Base-by-base conservation (phyloP, 2,797 vertebrate genomes). In the Sylvilagus floridanus region DNA sequence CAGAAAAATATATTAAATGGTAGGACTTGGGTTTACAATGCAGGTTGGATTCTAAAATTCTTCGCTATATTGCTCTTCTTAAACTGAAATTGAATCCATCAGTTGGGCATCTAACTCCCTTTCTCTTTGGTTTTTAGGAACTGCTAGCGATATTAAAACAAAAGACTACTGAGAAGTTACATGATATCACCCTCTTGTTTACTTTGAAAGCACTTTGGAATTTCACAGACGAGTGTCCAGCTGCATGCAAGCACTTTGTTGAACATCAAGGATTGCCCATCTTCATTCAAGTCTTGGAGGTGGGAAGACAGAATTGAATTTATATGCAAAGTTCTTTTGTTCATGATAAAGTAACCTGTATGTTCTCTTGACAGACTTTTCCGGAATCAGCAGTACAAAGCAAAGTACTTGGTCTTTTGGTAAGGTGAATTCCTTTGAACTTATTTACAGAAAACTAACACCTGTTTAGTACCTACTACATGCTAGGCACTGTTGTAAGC, bases 161-260 rank as follows among this genome's bases (percentile, higher is more conserved):
- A 97, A 99, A 99, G 97, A 99, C 98, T 0, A 97, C 97, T 69
- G 98, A 99, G 97, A 98, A 98, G 22, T 96, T 98, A 37, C 98
- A 99, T 97, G 99, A 99, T 13, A 98, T 98, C 96, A 99, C 99
- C 9, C 97, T 99, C 68, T 99, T 99, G 95, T 99, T 99, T 95
- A 99, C 99, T 12, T 98, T 99, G 96, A 99, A 99, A 3, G 99
- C 99, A 4, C 99, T 99, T 89, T 99, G 99, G 99, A 99, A 99
- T 98, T 98, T 99, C 84, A 99, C 99, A 0, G 99, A 99, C 52
- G 99, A 99, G 88, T 99, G 99, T 7, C 99, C 99, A 0, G 98
- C 98, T 69, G 99, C 98, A 82, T 99, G 99, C 97, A 98, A 98
- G 91, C 98, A 99, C 97, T 99, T 99, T 92, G 98, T 99, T 21